A percentile compares a stretch with the other conserved stretches of the same genome.
These are phyloP conservation scores for Sebastes iracundus DNA, from an alignment of 2,797 vertebrate genomes.

Conservation along the genomic window DNA sequence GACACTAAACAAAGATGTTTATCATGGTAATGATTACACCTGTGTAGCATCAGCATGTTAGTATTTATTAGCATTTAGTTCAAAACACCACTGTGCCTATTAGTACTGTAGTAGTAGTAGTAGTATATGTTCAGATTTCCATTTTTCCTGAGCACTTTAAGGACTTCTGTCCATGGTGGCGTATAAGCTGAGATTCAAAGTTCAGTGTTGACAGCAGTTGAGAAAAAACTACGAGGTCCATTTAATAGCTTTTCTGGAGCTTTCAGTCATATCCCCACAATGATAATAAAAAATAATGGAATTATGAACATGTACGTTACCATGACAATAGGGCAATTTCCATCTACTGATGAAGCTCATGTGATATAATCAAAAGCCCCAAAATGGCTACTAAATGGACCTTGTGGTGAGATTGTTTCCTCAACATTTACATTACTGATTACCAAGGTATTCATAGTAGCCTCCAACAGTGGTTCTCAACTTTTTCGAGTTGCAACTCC, in stretches of 20 bases:
- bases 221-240: background rate
- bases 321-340: background rate
- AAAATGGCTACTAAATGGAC: background rate
- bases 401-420: background rate
- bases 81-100: no score
- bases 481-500: background rate
- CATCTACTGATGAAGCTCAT: background rate
- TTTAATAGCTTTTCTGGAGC: background rate
- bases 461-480: background rate
- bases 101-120: no score
- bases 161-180: background rate
- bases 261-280: background rate
- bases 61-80: no score
- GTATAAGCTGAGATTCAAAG: background rate
- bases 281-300: background rate
- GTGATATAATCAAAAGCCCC: background rate
- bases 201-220: background rate
- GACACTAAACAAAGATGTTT: background rate
- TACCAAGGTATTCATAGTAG: background rate
- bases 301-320: background rate
- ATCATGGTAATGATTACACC: background rate
- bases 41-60: background rate
- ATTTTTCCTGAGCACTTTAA: background rate
- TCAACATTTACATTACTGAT: background rate
- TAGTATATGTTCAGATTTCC: background rate